Base-by-base conservation (phyloP, 1,140 invertebrate species). In the Pachyrhynchus sulphureomaculatus region DNA sequence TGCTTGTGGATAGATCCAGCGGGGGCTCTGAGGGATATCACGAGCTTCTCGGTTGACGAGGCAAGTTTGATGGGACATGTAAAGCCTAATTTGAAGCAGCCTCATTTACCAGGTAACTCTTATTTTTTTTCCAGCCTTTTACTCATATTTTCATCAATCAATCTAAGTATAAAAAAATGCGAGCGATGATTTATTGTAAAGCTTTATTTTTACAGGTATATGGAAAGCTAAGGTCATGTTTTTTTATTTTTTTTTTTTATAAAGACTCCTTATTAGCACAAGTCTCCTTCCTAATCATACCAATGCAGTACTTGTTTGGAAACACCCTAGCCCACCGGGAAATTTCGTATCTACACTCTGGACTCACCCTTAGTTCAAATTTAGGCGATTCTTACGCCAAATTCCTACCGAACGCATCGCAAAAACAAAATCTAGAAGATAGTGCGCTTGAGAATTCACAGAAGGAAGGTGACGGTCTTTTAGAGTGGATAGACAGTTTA, bases 201-300 rank as follows among this genome's bases (percentile, higher is more conserved):
- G n/a, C n/a, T n/a, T n/a, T n/a, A n/a, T n/a, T 10, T 45, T 48
- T 66, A 21, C 32, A 60, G 62, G 65, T 17, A 45, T 54, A 32
- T 98, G 95, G 95, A 88, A 84, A 55, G 82, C 94, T 0, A 85
- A 91, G 67, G 66, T 97, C 10, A 79, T 94, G n/a, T n/a, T n/a
- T n/a, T n/a, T n/a, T n/a, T n/a, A n/a, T n/a, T n/a, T n/a, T n/a
- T n/a, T n/a, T n/a, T n/a, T n/a, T n/a, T 63, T 80, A 86, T 65
- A 82, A 86, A 69, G 77, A 81, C 68, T 78, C 79, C 62, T 66
- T 83, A 68, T 73, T 93, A 37, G 89, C 86, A 23, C 82, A 89
- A 77, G 84, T 87, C 5, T 86, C 87, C 71, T 96, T 96, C 79
- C 77, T 92, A 0, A 80, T 93, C 8, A 82, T 81, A 6, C 89